phyloP scores from a whole-genome alignment of 1,140 invertebrate species.

The Panagrolaimus sp. region DNA sequence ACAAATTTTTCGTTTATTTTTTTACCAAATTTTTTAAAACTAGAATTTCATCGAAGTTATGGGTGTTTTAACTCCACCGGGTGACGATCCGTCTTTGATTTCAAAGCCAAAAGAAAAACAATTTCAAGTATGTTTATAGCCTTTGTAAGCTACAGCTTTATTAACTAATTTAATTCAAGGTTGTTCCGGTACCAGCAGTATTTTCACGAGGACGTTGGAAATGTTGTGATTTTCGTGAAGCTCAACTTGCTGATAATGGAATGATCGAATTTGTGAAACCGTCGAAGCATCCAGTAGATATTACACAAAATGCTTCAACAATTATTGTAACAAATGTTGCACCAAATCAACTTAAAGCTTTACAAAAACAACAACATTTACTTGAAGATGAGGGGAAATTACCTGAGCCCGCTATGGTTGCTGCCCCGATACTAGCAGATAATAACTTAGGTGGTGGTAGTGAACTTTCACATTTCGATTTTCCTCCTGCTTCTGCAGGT shows the following conservation, averaged over 20 bases:
- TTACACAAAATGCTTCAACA: not conserved
- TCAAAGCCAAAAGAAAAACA: not conserved
- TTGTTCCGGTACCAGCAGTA: slow-evolving; percentile 22
- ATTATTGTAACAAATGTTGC: slow-evolving; percentile 10
- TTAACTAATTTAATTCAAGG: not conserved
- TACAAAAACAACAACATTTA: not conserved
- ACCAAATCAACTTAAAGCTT: not conserved
- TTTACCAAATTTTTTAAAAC: too few species aligned
- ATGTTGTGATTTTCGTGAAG: slow-evolving; percentile 18
- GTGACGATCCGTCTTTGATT: not conserved
- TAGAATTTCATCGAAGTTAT: not conserved
- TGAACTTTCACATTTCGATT: not conserved
- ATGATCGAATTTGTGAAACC: slow-evolving; percentile 1
- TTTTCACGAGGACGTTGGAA: slow-evolving; percentile 23
- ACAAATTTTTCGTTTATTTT: too few species aligned
- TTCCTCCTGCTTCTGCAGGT: not conserved
- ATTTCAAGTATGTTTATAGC: slow-evolving; percentile 5
- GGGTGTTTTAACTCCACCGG: slow-evolving; percentile 1
- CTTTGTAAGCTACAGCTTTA: not conserved
- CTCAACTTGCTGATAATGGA: not conserved
- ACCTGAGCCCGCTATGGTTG: not conserved
- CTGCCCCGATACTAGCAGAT: not conserved
- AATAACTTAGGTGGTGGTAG: not conserved
- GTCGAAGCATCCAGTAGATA: not conserved
- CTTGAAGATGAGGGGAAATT: too few species aligned